Evolutionary conservation across 2,113 vertebrate species (phyloP).

Genomic region (Megatriorchis doriae): DNA sequence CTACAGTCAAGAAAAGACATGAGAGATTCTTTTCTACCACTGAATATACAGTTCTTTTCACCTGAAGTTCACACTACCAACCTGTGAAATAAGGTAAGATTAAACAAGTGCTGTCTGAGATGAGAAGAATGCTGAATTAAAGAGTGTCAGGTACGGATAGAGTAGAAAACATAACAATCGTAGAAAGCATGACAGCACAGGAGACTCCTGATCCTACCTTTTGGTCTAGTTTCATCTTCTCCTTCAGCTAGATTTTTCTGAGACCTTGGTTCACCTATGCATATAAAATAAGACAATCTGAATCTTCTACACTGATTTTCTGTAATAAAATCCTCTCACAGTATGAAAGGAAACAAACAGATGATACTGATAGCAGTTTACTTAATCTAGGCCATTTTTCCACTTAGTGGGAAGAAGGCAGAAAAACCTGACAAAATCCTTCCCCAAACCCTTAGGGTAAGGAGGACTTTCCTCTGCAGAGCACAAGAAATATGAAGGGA

Average conservation of each 20-base stretch:
- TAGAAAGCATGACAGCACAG: background rate
- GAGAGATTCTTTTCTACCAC: background rate
- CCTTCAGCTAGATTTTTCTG: background rate
- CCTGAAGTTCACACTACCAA: background rate
- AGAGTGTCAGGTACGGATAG: background rate
- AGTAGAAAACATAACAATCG: background rate
- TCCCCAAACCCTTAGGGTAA: background rate
- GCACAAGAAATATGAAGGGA: background rate
- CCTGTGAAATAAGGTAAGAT: background rate
- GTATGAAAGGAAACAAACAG: background rate
- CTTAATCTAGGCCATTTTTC: background rate
- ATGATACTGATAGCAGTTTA: background rate
- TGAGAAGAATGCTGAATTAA: background rate
- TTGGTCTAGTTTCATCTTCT: background rate
- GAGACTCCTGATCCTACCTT: background rate
- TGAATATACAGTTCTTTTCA: background rate
- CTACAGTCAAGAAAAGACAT: background rate
- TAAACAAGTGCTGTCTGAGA: background rate
- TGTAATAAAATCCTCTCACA: background rate
- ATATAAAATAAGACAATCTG: background rate
- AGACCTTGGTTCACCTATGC: background rate
- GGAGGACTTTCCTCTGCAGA: background rate
- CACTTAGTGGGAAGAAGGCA: background rate
- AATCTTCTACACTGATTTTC: background rate
- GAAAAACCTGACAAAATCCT: background rate